Base-by-base conservation (phyloP, 2,888 invertebrate species). In the Ernsta delagoae region DNA sequence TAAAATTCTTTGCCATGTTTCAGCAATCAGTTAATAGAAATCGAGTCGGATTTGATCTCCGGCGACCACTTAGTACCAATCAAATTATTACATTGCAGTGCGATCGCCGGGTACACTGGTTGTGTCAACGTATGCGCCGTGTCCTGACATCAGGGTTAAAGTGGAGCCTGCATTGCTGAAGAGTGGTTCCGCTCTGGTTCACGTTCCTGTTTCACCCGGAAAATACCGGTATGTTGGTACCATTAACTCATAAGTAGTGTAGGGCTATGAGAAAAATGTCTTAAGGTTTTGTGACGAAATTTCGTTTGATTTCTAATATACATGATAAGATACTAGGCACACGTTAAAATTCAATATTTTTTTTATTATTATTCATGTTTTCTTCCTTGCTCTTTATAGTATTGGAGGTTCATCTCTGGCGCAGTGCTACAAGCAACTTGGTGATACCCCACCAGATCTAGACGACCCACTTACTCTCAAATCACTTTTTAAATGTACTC, bases 41-140 rank as follows among this genome's bases (percentile, higher is more conserved):
- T 16, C 16, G 16, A 16, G 1, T 16, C 16, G 16, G 16, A 16
- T 16, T 16, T 16, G 16, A 16, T 16, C 16, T 16, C 16, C 16
- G 16, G 16, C 16, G 16, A 16, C 16, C 16, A 16, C 16, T 16
- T 16, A 16, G 1, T 16, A 16, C 16, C 16, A 16, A 16, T 16
- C 16, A 1, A 16, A 16, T 16, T 16, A 16, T 16, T 41, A 41
- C 8, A 8, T 41, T 43, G 43, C 43, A 43, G 43, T 97, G 0
- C 96, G 96, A 82, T 96, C 97, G 0, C 97, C 97, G 43, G 98
- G 98, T 24, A 97, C 98, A 0, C 91, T 99, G 64, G 99, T 99
- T 0, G 95, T 99, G n/a, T 99, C 99, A 0, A 96, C 98, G 0
- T 99, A 99, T 86, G 99, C 98, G 0, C 98, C 98, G 0, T 99